Percentiles rank a stretch among this genome's conserved stretches.
These are phyloP conservation scores for Drosophila merina DNA, from an alignment of 2,888 invertebrate species.

Conservation along the genomic window DNA sequence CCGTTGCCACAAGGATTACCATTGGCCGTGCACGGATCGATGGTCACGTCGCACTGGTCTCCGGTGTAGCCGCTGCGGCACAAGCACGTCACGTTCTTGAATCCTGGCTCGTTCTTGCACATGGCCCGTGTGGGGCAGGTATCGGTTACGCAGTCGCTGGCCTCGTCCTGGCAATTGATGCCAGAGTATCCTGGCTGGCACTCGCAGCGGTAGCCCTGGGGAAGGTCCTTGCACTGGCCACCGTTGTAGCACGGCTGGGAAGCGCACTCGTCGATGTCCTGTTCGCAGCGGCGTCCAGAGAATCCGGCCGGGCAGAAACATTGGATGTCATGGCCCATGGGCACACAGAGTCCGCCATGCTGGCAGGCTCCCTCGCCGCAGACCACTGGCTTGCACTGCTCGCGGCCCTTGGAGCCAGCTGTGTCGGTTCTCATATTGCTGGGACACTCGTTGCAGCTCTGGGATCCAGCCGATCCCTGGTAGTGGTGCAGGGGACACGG, in stretches of 20 bases:
- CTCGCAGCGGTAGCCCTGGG: slow-evolving; percentile 95
- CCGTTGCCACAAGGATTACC: slow-evolving; percentile 96
- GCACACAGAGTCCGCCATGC: slow-evolving; percentile 95
- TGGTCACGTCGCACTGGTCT: slow-evolving; percentile 94
- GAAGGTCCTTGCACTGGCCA: slow-evolving; percentile 95
- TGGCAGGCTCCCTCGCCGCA: slow-evolving; percentile 95
- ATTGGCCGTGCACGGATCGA: slow-evolving; percentile 94
- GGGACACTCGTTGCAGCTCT: slow-evolving; percentile 94
- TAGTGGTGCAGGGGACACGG: slow-evolving; percentile 96
- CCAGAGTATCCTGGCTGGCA: slow-evolving; percentile 95
- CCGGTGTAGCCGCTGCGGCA: slow-evolving; percentile 98
- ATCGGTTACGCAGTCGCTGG: slow-evolving; percentile 93
- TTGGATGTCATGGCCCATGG: slow-evolving; percentile 94
- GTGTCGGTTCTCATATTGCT: slow-evolving; percentile 94
- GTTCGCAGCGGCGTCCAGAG: slow-evolving; percentile 95
- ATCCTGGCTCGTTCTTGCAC: slow-evolving; percentile 97
- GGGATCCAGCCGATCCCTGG: slow-evolving; percentile 93
- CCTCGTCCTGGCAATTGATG: slow-evolving; percentile 97
- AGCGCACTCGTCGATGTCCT: slow-evolving; percentile 97
- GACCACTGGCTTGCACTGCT: slow-evolving; percentile 94
- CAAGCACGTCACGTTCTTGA: slow-evolving; percentile 94
- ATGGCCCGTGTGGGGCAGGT: slow-evolving; percentile 98
- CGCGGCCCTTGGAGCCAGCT: slow-evolving; percentile 91
- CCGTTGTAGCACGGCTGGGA: slow-evolving; percentile 97
- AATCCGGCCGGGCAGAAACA: slow-evolving; percentile 98